Percentiles rank a stretch among this genome's conserved stretches.
phyloP scores from a whole-genome alignment of 2,113 vertebrate species.

The Salvelinus sp. region DNA sequence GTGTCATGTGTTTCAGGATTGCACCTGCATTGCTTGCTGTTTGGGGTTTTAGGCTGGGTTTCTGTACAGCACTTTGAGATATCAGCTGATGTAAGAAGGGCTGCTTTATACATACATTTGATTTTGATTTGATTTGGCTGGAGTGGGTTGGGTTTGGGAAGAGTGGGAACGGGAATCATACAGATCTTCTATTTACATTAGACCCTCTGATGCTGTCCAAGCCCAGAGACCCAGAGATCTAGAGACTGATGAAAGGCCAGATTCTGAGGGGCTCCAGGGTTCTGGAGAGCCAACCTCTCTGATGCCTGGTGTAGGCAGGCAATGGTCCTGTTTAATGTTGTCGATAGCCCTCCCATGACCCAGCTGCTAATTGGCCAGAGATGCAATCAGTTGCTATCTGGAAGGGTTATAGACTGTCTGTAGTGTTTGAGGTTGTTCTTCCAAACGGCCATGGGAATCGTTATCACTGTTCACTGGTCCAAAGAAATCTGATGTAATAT shows the following conservation, averaged over 20 bases:
- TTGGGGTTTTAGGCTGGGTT: no score
- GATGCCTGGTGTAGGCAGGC: neutral
- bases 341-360: conserved; percentile 54
- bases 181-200: conserved; percentile 52
- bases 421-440: no score
- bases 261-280: conserved; percentile 7
- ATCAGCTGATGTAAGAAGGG: no score
- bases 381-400: conserved; percentile 12
- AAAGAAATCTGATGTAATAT: no score
- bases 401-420: no score
- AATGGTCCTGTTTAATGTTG: conserved; percentile 33
- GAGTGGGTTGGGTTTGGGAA: conserved; percentile 17
- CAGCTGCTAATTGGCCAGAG: conserved; percentile 45
- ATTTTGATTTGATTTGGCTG: neutral
- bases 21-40: no score
- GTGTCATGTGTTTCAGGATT: conserved; percentile 28
- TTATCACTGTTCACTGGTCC: no score
- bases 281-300: conserved; percentile 22
- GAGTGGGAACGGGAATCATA: neutral
- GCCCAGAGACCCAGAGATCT: conserved; percentile 19
- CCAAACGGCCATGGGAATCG: no score
- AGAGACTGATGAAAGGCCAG: conserved; percentile 34
- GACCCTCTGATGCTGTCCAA: conserved; percentile 52
- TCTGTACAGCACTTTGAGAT: no score
- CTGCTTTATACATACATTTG: no score